phyloP scores from a whole-genome alignment of 2,113 vertebrate genomes.

The Galemys pyrenaicus region DNA sequence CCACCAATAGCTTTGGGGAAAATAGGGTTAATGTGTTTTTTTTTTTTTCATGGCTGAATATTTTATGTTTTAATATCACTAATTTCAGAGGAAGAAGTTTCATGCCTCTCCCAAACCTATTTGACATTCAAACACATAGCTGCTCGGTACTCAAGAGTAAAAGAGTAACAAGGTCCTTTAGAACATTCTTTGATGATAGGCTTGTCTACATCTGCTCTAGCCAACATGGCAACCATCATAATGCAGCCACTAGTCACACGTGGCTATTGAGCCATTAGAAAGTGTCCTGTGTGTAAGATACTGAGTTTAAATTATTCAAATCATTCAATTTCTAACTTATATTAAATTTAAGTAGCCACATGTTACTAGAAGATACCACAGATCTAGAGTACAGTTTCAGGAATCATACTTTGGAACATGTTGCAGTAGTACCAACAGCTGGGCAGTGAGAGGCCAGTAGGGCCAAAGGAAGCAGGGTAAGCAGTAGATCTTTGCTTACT shows the following conservation, averaged over 20 bases:
- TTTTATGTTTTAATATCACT: not conserved
- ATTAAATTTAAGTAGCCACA: not conserved
- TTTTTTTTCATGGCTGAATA: not conserved
- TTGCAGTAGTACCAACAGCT: not conserved
- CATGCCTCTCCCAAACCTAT: not conserved
- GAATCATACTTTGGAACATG: not conserved
- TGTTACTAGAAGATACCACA: not conserved
- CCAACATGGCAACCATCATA: not conserved
- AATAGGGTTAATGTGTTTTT: not conserved
- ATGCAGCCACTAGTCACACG: no score
- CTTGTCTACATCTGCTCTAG: not conserved
- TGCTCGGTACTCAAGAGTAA: not conserved
- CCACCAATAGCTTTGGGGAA: not conserved
- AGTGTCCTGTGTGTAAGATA: not conserved
- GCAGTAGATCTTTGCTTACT: not conserved
- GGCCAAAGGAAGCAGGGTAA: not conserved
- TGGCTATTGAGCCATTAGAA: not conserved
- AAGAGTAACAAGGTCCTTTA: not conserved
- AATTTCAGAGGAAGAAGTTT: not conserved
- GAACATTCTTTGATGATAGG: not conserved
- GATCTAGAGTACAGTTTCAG: not conserved
- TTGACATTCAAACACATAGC: not conserved
- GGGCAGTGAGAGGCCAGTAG: not conserved
- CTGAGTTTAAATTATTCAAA: not conserved
- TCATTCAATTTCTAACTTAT: not conserved